These are phyloP conservation scores for Chelonia mydas DNA, from an alignment of 2,797 vertebrate genomes.

Conservation along the genomic window DNA sequence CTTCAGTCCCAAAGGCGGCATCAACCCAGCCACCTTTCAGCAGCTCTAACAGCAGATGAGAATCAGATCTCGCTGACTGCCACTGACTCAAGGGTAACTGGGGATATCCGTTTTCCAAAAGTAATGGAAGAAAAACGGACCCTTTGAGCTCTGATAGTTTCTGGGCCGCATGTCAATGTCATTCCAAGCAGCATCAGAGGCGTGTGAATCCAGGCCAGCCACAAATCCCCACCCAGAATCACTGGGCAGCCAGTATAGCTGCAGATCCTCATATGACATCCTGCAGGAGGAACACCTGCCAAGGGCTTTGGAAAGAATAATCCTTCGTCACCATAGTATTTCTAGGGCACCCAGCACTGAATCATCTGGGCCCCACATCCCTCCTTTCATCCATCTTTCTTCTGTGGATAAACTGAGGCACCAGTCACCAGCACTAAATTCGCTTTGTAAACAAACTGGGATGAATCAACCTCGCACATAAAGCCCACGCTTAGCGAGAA, in stretches of 20 bases:
- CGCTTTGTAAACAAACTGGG: not conserved
- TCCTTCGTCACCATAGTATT: not conserved
- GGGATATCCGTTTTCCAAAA: not conserved
- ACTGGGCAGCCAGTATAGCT: not conserved
- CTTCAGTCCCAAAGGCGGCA: not conserved
- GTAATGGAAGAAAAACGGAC: rapidly evolving
- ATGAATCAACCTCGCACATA: not conserved
- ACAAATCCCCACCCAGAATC: not conserved
- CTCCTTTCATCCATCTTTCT: not conserved
- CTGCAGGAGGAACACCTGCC: not conserved
- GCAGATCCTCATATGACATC: not conserved
- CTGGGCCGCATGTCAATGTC: not conserved
- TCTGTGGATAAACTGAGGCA: not conserved
- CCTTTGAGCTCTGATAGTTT: not conserved
- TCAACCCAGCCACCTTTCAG: not conserved
- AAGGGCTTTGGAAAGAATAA: not conserved
- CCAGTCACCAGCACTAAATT: not conserved
- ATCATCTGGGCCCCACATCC: not conserved
- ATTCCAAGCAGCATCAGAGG: not conserved
- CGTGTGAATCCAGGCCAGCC: not conserved
- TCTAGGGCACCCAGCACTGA: not conserved
- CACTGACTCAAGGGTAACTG: not conserved
- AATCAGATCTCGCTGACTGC: not conserved
- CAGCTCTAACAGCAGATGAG: not conserved
- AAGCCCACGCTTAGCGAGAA: not conserved